Conservation (phyloP, 2,797 vertebrate species). For the Sebastes ruberrimus region DNA sequence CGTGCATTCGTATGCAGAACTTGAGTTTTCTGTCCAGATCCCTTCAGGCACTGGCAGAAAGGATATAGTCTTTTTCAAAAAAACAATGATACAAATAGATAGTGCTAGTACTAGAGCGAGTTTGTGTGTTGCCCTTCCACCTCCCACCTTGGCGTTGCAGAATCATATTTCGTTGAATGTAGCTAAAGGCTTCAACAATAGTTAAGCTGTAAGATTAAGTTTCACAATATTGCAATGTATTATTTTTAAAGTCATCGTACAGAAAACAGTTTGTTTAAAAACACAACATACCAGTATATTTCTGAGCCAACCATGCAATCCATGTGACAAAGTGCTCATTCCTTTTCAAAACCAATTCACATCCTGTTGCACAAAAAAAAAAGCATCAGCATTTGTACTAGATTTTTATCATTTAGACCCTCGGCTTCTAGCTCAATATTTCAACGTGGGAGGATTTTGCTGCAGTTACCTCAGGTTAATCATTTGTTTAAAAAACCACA, state of each 20-base stretch:
- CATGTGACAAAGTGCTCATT: not conserved
- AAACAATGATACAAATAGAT: slow-evolving; percentile 6
- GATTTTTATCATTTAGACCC: not conserved
- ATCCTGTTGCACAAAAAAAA: not conserved
- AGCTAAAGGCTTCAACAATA: not conserved
- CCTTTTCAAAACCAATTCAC: not conserved
- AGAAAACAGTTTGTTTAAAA: not conserved
- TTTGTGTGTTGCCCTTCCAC: not conserved
- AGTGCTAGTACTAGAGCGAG: not conserved
- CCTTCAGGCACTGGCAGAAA: slow-evolving; percentile 16
- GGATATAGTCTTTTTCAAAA: slow-evolving; percentile 5
- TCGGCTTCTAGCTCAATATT: not conserved
- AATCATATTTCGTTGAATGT: not conserved
- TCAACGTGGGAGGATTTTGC: not conserved
- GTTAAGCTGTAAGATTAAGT: not conserved
- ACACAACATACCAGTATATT: not conserved
- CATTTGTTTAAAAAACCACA: not conserved
- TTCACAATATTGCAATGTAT: not conserved
- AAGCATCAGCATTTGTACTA: not conserved
- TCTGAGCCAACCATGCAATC: not conserved
- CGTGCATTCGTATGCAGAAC: not conserved
- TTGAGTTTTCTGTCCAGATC: slow-evolving; percentile 34
- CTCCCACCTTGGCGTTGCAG: not conserved
- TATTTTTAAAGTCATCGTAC: not conserved
- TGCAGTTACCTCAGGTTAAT: not conserved